Evolutionary conservation across 2,797 vertebrate species (phyloP).

Genomic region (Nothura maculosa): DNA sequence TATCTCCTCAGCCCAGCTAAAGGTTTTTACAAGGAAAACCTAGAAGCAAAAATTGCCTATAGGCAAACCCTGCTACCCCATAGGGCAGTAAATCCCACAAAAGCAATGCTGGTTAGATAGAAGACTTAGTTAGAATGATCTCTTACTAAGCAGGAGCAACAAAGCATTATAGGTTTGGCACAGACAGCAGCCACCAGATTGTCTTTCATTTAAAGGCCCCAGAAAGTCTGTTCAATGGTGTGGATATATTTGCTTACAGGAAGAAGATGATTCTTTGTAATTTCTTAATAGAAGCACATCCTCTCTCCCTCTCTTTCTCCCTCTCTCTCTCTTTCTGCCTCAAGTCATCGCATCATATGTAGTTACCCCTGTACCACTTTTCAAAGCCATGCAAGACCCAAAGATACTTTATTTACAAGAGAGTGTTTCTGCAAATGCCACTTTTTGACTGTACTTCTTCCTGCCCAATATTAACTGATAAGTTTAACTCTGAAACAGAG

Average conservation of each 20-base stretch:
- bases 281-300: neutral
- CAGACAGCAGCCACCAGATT: neutral
- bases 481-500: neutral
- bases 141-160: neutral
- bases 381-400: neutral
- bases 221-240: neutral
- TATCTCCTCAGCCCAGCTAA: slow-evolving; percentile 12
- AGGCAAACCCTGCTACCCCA: neutral
- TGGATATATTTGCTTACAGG: neutral
- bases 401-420: neutral
- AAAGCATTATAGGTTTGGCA: neutral
- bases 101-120: neutral
- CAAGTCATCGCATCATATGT: neutral
- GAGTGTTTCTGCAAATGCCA: neutral
- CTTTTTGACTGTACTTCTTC: neutral
- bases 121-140: neutral
- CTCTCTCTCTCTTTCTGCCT: too few relatives aligned
- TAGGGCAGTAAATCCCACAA: neutral
- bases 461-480: neutral
- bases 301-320: neutral
- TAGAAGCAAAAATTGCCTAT: neutral
- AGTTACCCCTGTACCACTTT: neutral
- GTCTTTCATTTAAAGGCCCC: neutral
- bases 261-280: neutral
- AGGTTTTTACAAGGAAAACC: slow-evolving; percentile 12